Evolutionary conservation across 2,113 vertebrate species (phyloP), one percentile per base, ranked within the genome.

Genomic region (Rissa tridactyla): DNA sequence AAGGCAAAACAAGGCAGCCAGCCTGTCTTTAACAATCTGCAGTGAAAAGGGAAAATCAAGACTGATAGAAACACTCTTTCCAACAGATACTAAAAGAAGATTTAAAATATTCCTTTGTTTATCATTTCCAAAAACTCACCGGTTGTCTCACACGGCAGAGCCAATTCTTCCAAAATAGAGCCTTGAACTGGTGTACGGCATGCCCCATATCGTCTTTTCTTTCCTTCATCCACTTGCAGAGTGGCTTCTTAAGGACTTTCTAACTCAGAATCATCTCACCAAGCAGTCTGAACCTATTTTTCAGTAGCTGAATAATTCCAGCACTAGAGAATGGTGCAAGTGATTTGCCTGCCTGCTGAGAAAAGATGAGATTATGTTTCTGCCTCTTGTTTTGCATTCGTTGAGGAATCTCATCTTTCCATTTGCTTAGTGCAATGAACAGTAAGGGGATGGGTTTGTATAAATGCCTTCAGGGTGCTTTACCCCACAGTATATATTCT

Each of bases 111-210:
- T 91, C 2, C 2, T 29, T 72, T 70, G 40, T 68, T 40, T 36
- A 60, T 27, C 0, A 60, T 84, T 82, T 94, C 14, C 12, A 85
- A 75, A 47, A 82, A 97, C 96, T 97, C 86, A 98, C 98, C 96
- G 97, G 98, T 68, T 97, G 97, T 65, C 98, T 96, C 57, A 98
- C 51, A 55, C 98, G 97, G 73, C 97, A 98, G 30, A 98, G 97
- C 97, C 97, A 98, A 34, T 98, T 98, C 96, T 98, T 98, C 98
- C 98, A 98, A 76, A 98, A 72, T 1, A 98, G 93, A 91, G 96
- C 96, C 85, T 93, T 86, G 72, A 98, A 97, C 6, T 98, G 98
- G 58, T 70, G 82, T 42, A 96, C 20, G 8, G 61, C 22, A 0
- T 15, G 85, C 82, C 96, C 94, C 98, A 98, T 98, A 64, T 64